Conservation (phyloP, 2,888 invertebrate genomes). For the Theretra japonica region DNA sequence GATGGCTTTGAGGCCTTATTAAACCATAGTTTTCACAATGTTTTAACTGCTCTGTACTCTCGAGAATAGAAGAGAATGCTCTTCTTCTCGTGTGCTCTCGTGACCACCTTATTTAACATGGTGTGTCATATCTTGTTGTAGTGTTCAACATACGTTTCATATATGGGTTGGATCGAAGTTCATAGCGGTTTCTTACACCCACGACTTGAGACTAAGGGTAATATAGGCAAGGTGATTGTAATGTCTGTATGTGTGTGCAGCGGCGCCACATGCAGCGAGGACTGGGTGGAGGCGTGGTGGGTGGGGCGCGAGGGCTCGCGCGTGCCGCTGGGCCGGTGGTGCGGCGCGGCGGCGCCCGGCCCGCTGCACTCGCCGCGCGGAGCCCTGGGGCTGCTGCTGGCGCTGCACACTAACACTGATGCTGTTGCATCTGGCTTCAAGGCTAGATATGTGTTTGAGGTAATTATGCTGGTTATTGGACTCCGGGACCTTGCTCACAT, state of each 20-base stretch:
- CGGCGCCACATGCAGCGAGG: conserved; percentile 92
- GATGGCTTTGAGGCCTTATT: too few relatives aligned
- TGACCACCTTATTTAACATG: too few relatives aligned
- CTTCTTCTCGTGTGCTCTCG: too few relatives aligned
- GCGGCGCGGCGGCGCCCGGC: conserved; percentile 95
- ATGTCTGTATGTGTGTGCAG: conserved; percentile 69
- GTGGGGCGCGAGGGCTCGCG: conserved; percentile 92
- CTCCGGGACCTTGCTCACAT: too few relatives aligned
- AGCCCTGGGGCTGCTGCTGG: conserved; percentile 93
- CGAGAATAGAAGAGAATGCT: too few relatives aligned
- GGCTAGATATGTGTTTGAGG: conserved; percentile 96
- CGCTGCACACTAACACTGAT: conserved; percentile 94
- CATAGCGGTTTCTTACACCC: too few relatives aligned
- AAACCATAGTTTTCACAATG: too few relatives aligned
- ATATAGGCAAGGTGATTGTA: neutral
- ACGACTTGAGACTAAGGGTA: too few relatives aligned
- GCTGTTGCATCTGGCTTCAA: conserved; percentile 98
- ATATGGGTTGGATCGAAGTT: too few relatives aligned
- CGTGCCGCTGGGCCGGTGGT: conserved; percentile 95
- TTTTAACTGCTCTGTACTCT: too few relatives aligned
- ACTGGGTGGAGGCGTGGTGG: conserved; percentile 97
- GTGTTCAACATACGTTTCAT: too few relatives aligned
- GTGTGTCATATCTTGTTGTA: too few relatives aligned
- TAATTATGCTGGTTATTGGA: conserved; percentile 37
- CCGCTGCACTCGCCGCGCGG: conserved; percentile 97